Base-by-base conservation (phyloP, 2,888 invertebrate genomes). In the Eucriotettix oculatus region DNA sequence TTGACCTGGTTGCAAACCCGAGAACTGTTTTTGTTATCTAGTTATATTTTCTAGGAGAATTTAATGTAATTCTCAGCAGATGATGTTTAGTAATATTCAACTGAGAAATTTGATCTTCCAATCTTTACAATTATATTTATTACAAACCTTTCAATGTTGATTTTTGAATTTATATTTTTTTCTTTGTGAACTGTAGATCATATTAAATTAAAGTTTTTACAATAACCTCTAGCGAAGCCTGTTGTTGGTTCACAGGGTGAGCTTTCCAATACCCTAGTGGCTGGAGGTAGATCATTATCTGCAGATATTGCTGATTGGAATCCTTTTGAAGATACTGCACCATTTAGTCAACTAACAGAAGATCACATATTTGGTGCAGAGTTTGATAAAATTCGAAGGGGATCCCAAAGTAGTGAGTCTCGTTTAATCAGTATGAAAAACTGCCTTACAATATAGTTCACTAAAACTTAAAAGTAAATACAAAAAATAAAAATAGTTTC, bases 281-380 rank as follows among this genome's bases (percentile, higher is more conserved):
- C 68, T 42, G 73, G 73, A 65, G 70, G 68, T 60, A 70, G 72
- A 66, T 73, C 78, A 41, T 69, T 78, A 41, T 73, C 75, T 17
- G 79, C 80, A 52, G 85, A 86, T 69, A 77, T 83, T 48, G 79
- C 81, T 9, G 84, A 86, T 65, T 90, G 90, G 90, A 90, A 90
- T 75, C 90, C 90, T 1, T 90, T 90, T 69, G 87, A 86, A 69
- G 86, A 86, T 67, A 78, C 81, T 58, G 74, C 73, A 60, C 84
- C 84, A 41, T 87, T 87, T 70, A 81, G 81, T 70, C 83, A 84
- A 68, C 79, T 87, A 74, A 83, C 85, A 9, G 89, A 89, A 68
- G 89, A 90, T 76, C 84, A 86, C 68, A 82, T 87, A 66, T 89
- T 90, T 72, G 89, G 88, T 60, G 86, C 84, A 52, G 89, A 90